phyloP scores from a whole-genome alignment of 2,888 invertebrate genomes.

The Melanostoma mellinum region DNA sequence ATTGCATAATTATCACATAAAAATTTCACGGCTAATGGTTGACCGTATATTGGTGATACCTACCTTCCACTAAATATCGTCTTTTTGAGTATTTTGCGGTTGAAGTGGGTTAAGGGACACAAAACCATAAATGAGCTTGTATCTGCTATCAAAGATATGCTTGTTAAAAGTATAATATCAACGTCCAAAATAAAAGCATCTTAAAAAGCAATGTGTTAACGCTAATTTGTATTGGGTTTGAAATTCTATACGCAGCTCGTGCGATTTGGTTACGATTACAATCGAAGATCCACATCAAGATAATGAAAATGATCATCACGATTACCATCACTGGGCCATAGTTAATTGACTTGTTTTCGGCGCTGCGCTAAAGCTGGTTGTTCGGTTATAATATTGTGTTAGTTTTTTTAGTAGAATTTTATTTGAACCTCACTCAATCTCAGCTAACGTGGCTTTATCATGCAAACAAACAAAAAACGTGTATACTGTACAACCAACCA shows the following conservation, averaged over 20 bases:
- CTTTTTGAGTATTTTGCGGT: slow-evolving; percentile 42
- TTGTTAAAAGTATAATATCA: not conserved
- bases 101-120: slow-evolving; percentile 17
- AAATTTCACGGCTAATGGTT: slow-evolving; percentile 53
- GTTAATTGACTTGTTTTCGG: slow-evolving; percentile 47
- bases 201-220: slow-evolving; percentile 1
- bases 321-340: slow-evolving; percentile 23
- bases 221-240: slow-evolving; percentile 23
- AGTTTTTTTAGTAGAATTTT: slow-evolving; percentile 5
- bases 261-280: slow-evolving; percentile 44
- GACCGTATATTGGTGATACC: slow-evolving; percentile 41
- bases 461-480: slow-evolving; percentile 20
- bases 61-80: slow-evolving; percentile 48
- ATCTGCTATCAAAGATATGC: not conserved
- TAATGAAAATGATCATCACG: not conserved
- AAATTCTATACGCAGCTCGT: slow-evolving; percentile 37
- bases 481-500: not conserved
- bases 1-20: slow-evolving; percentile 60
- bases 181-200: slow-evolving; percentile 22
- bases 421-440: slow-evolving; percentile 3
- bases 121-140: slow-evolving; percentile 15
- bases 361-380: not conserved
- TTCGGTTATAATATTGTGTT: slow-evolving; percentile 10
- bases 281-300: slow-evolving; percentile 19
- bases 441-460: slow-evolving; percentile 31